Evolutionary conservation across 2,888 invertebrate genomes (phyloP).

Genomic region (Strigamia crassipes): DNA sequence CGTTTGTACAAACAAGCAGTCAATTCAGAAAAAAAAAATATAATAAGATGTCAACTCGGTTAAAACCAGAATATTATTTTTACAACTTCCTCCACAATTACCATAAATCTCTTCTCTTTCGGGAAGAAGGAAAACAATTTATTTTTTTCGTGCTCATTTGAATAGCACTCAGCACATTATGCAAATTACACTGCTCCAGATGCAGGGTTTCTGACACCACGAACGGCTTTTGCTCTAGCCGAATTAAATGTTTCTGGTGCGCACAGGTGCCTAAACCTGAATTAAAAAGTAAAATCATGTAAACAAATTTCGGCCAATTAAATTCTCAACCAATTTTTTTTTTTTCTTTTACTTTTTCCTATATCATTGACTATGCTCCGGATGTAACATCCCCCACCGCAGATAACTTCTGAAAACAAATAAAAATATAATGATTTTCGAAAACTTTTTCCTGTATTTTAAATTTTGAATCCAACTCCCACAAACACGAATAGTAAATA

Average conservation of each 20-base stretch:
- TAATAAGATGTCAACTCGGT: neutral
- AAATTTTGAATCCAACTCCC: neutral
- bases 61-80: neutral
- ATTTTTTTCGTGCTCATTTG: neutral
- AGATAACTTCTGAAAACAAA: neutral
- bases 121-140: neutral
- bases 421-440: too few species aligned
- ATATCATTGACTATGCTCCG: neutral
- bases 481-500: neutral
- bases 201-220: neutral
- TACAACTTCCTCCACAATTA: neutral
- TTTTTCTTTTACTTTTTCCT: neutral
- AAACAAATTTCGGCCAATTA: too few species aligned
- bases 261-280: conserved; percentile 12
- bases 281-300: neutral
- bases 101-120: neutral
- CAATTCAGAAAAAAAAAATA: neutral
- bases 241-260: neutral
- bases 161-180: neutral
- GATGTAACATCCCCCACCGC: neutral
- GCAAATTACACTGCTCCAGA: neutral
- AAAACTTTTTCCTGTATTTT: neutral
- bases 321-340: neutral
- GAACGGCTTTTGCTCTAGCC: neutral
- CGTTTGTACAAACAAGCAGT: too few species aligned